These are phyloP conservation scores for Lithophane ornitopus DNA, from an alignment of 2,888 invertebrate species.

Conservation along the genomic window DNA sequence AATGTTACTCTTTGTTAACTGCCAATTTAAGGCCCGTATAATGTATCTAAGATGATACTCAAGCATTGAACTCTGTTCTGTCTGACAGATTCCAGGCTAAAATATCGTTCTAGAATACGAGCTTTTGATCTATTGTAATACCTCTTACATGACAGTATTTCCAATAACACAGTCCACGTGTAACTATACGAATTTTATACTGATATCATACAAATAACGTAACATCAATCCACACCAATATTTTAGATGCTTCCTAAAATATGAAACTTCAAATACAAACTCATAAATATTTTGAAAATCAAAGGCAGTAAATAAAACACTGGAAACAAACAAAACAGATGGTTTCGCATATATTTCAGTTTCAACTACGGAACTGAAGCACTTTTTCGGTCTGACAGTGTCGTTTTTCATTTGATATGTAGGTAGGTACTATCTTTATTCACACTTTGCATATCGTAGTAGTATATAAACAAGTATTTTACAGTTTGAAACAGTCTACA, in stretches of 20 bases:
- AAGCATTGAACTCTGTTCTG: constrained; percentile 21
- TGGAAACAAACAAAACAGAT: constrained; percentile 62
- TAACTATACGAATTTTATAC: constrained; percentile 10
- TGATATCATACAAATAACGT: constrained; percentile 31
- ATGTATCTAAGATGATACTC: not conserved
- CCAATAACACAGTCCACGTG: not conserved
- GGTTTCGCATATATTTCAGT: constrained; percentile 64
- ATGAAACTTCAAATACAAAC: constrained; percentile 54
- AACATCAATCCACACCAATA: constrained; percentile 34
- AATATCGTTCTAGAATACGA: constrained; percentile 14
- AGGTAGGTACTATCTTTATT: constrained; percentile 51
- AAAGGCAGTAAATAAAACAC: constrained; percentile 63
- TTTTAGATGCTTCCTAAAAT: constrained; percentile 53
- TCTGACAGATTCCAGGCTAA: constrained; percentile 4
- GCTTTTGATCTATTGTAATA: constrained; percentile 24
- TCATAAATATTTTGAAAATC: constrained; percentile 65
- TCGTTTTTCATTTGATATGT: constrained; percentile 66
- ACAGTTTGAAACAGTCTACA: constrained; percentile 21
- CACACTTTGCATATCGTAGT: constrained; percentile 54
- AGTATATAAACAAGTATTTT: constrained; percentile 41
- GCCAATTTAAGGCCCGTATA: constrained; percentile 6
- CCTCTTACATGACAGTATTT: constrained; percentile 8
- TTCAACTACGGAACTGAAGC: constrained; percentile 66
- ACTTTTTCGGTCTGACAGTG: constrained; percentile 67
- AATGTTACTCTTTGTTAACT: constrained; percentile 13